Evolutionary conservation across 53 echinoderm and acorn worm species (phyloP).

Genomic region (Hippasteria phrygiana): DNA sequence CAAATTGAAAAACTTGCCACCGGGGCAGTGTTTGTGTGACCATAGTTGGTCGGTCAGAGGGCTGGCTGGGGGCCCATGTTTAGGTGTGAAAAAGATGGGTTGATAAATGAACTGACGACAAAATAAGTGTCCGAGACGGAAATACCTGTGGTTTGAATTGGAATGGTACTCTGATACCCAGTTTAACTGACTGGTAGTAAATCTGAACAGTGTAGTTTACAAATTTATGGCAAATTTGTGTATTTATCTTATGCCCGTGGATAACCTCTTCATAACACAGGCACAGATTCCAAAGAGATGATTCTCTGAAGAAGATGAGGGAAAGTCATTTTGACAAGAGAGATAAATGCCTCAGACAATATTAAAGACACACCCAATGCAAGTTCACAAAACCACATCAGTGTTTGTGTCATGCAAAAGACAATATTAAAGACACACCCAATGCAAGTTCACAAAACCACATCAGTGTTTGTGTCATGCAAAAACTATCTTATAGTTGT

Average conservation of each 20-base stretch:
- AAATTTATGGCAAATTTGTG: not conserved
- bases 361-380: too few relatives aligned
- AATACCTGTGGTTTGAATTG: slow-evolving; percentile 48
- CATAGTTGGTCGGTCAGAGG: slow-evolving; percentile 53
- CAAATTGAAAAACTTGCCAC: slow-evolving; percentile 25
- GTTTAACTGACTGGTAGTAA: not conserved
- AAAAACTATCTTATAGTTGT: too few relatives aligned
- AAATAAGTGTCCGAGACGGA: not conserved
- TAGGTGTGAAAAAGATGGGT: slow-evolving; percentile 21
- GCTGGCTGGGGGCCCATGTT: not conserved
- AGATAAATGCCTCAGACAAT: too few relatives aligned
- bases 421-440: too few relatives aligned
- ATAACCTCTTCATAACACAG: not conserved
- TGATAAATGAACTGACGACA: slow-evolving; percentile 45
- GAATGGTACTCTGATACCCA: not conserved
- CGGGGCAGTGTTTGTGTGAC: slow-evolving; percentile 22
- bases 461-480: too few relatives aligned
- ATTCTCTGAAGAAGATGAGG: not conserved
- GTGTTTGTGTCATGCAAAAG: too few relatives aligned
- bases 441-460: too few relatives aligned
- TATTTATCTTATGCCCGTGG: not conserved
- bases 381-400: too few relatives aligned
- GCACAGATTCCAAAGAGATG: not conserved
- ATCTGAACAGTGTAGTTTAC: not conserved
- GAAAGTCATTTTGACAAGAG: too few relatives aligned